Base-by-base conservation (phyloP, 2,888 invertebrate species). In the Nebria salina region DNA sequence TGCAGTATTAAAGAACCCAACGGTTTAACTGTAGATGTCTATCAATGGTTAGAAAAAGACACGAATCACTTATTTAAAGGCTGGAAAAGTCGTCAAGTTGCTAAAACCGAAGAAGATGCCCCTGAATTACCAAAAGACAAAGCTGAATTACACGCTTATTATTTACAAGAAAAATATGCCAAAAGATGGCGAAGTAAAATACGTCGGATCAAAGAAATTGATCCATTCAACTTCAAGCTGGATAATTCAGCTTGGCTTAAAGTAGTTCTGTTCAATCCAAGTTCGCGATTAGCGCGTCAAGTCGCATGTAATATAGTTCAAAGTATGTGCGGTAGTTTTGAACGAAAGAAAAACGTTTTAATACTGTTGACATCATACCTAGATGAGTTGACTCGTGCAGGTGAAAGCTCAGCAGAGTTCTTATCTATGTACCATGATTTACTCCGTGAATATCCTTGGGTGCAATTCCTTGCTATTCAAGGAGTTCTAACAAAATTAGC, bases 331-430 rank as follows among this genome's bases (percentile, higher is more conserved):
- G 92, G 91, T 84, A 92, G 91, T 72, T 91, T 91, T 65, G 92
- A 92, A 83, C 89, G 95, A 0, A 94, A 94, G 85, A 92, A 93
- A 84, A 93, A 93, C 86, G 92, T 98, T 75, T 90, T 98, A 68
- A 95, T 97, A 82, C 90, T 98, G 85, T 90, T 98, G 68, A 98
- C 98, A 0, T 93, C 95, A 85, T 98, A 96, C 89, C 90, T 98
- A 82, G 94, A 96, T 66, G 95, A 97, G 87, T 92, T 98, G 3
- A 95, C 96, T 1, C 90, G 92, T 2, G 96, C 97, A 1, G 98
- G 98, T 0, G 98, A 98, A 89, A 96, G 96, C 77, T 96, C 97
- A 83, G 94, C 95, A 5, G 98, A 98, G 88, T 99, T 96, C 88
- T 90, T 98, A 82, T 92, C 93, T 15, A 91, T 98, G 0, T 98